phyloP scores from a whole-genome alignment of 2,888 invertebrate genomes.

The Oscheius sp. region DNA sequence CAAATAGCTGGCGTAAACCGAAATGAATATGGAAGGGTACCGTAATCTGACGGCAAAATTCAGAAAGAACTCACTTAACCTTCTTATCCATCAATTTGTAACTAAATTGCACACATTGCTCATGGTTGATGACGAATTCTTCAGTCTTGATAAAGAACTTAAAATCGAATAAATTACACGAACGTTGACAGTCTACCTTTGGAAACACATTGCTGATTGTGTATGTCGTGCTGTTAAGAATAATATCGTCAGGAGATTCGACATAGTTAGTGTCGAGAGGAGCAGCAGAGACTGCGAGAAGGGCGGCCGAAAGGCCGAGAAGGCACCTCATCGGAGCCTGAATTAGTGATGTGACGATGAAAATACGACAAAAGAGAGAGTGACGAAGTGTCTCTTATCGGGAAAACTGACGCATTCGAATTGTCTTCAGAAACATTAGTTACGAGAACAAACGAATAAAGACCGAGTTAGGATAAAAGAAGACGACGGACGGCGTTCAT shows the following conservation, averaged over 20 bases:
- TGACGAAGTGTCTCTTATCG: conserved; percentile 13
- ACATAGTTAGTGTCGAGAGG: conserved; percentile 24
- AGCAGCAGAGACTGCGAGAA: conserved; percentile 1
- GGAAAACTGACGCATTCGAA: neutral
- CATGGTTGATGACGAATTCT: conserved; percentile 42
- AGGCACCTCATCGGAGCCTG: neutral
- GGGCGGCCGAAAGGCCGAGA: neutral
- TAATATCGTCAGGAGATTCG: conserved; percentile 34
- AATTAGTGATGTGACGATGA: neutral
- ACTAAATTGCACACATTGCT: conserved; percentile 42
- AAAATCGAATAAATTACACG: neutral
- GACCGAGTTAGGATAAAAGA: conserved; percentile 8
- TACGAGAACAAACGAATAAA: neutral
- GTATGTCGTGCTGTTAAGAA: conserved; percentile 35
- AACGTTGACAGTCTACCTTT: no score
- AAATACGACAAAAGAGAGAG: neutral
- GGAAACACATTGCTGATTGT: conserved; percentile 31
- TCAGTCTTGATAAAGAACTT: conserved; percentile 40
- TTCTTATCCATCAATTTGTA: conserved; percentile 42
- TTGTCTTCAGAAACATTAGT: neutral
- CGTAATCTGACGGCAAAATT: no score
- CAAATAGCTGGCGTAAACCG: no score
- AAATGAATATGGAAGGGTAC: no score
- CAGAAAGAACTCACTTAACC: conserved; percentile 40
- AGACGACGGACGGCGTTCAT: conserved; percentile 13